Base-by-base conservation (phyloP, 2,888 invertebrate species). In the Mystacides longicornis region DNA sequence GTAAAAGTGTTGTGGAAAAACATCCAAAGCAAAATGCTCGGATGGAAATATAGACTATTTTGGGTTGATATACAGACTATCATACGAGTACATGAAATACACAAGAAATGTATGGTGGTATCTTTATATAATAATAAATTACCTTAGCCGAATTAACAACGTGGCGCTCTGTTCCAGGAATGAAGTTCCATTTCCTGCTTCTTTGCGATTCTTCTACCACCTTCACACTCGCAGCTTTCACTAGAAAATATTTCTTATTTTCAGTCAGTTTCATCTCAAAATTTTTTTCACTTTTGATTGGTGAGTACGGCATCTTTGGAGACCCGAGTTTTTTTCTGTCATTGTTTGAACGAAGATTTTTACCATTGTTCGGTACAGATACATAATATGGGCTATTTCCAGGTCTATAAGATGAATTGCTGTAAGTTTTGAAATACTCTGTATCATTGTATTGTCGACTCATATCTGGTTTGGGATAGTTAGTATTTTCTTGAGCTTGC, bases 121-220 rank as follows among this genome's bases (percentile, higher is more conserved):
- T n/a, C n/a, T n/a, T n/a, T n/a, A n/a, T n/a, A n/a, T n/a, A n/a
- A n/a, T n/a, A n/a, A n/a, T n/a, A n/a, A n/a, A n/a, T 63, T 64
- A 85, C 86, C 76, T 80, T 78, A 61, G 75, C 77, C 19, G 76
- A 71, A 61, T 79, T 78, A 63, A 81, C 73, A 54, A 86, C 66
- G 64, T 81, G 83, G 65, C 79, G 80, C 57, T 81, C 81, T 2
- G 82, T 83, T 55, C 73, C 73, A 19, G 74, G 75, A n/a, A 81
- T 70, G 64, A 85, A 83, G 16, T 79, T 77, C 77, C 80, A 85
- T 5, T 72, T 69, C 33, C 77, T 77, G 9, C 74, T 74, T 50
- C 66, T 71, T 58, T 80, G 74, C 4, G 83, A 81, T 18, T 77
- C 69, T 54, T 83, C 82, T 33, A 85, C 73, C 46, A 71, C 69